Conservation (phyloP, 2,113 vertebrate species). For the Peromyscus polionotus region DNA sequence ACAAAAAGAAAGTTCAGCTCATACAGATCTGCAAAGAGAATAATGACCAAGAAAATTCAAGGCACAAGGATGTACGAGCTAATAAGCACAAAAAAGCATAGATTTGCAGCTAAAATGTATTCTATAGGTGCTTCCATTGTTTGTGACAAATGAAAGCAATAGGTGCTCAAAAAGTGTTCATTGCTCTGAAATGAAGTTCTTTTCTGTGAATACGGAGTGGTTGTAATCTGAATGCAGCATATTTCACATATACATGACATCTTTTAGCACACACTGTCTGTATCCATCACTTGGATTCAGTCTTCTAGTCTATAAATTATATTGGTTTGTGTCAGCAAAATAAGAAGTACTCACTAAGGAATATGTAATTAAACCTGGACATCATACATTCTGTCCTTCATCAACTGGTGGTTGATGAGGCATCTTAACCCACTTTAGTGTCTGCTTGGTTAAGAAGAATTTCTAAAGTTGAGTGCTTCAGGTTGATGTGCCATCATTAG, state of each 20-base stretch:
- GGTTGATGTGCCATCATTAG: constrained; percentile 56
- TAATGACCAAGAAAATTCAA: constrained; percentile 12
- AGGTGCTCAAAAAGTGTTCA: constrained; percentile 44
- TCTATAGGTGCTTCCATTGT: neutral
- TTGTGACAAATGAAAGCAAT: constrained; percentile 42
- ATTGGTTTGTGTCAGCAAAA: constrained; percentile 58
- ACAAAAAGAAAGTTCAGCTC: neutral
- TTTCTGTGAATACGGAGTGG: constrained; percentile 51
- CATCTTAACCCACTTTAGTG: constrained; percentile 48
- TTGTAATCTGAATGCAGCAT: constrained; percentile 7
- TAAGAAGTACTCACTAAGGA: constrained; percentile 68
- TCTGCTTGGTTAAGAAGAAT: constrained; percentile 50
- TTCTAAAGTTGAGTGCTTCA: neutral
- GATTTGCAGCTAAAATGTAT: constrained; percentile 38
- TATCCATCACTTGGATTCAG: constrained; percentile 61
- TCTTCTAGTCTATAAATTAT: constrained; percentile 70
- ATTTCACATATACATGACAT: constrained; percentile 38
- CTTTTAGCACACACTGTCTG: neutral
- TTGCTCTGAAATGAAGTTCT: constrained; percentile 56
- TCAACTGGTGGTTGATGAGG: neutral
- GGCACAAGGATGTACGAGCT: neutral
- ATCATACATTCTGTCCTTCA: neutral
- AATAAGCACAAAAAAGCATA: constrained; percentile 35
- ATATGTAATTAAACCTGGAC: constrained; percentile 78
- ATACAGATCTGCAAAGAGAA: constrained; percentile 25